These are phyloP conservation scores for Girardia tigrina DNA, from an alignment of 2,888 invertebrate species.

Conservation along the genomic window DNA sequence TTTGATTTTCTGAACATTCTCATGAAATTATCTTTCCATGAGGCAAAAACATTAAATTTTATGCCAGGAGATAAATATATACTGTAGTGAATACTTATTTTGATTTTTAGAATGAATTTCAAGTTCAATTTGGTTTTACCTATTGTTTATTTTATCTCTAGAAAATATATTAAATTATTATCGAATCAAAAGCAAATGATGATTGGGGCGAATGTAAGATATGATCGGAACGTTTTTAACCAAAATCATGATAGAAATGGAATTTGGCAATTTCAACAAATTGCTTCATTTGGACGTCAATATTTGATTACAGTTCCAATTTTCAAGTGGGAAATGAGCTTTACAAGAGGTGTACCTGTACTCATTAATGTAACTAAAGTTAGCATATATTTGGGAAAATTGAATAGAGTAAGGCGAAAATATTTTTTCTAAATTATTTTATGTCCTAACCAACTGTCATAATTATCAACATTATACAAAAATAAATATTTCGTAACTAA, in stretches of 20 bases:
- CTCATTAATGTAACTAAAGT: background rate
- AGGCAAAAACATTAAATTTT: no score
- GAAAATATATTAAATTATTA: background rate
- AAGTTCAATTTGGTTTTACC: no score
- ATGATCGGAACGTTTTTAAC: background rate
- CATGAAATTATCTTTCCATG: no score
- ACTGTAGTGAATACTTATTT: no score
- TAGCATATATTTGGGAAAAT: background rate
- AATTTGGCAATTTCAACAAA: slow-evolving; percentile 19
- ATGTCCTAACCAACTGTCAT: no score
- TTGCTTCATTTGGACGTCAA: background rate
- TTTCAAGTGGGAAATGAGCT: slow-evolving; percentile 16
- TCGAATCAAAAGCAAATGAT: background rate
- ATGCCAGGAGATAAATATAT: no score
- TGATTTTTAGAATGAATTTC: no score
- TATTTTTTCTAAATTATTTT: no score
- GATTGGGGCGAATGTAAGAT: background rate
- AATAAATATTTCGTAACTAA: no score
- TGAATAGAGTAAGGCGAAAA: background rate
- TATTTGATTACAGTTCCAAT: background rate
- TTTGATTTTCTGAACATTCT: no score
- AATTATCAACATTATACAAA: no score
- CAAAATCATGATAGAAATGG: slow-evolving; percentile 6
- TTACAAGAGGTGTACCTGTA: background rate
- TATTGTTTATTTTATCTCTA: background rate